Conservation (phyloP, 1,140 invertebrate genomes). For the Drosophila pectinifera region DNA sequence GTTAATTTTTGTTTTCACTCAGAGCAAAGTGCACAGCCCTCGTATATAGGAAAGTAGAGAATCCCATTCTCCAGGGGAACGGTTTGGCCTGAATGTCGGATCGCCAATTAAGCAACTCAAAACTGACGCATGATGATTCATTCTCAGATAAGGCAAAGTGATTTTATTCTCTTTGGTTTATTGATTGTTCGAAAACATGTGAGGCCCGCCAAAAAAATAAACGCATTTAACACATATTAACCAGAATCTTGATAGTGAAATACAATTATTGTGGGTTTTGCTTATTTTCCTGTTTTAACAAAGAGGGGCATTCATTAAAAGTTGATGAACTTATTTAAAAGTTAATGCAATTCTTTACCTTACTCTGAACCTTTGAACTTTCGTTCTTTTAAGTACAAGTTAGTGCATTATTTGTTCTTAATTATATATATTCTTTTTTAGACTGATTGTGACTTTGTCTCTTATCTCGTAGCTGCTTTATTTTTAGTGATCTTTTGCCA, state of each 20-base stretch:
- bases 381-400: no score
- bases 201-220: neutral
- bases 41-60: conserved; percentile 34
- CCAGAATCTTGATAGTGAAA: conserved; percentile 7
- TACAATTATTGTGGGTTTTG: conserved; percentile 1
- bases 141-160: conserved; percentile 22
- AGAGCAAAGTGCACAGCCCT: conserved; percentile 32
- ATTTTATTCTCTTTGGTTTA: conserved; percentile 17
- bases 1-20: conserved; percentile 34
- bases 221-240: neutral
- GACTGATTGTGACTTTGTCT: neutral
- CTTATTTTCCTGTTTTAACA: neutral
- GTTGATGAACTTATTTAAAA: neutral
- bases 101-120: conserved; percentile 37
- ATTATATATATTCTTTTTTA: no score
- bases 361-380: no score
- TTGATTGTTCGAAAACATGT: conserved; percentile 4
- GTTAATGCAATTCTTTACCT: no score
- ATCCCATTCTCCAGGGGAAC: conserved; percentile 23
- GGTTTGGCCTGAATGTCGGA: conserved; percentile 5
- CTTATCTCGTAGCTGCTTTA: neutral
- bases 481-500: neutral
- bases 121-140: conserved; percentile 44
- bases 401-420: no score
- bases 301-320: neutral